Evolutionary conservation across 2,113 vertebrate genomes (phyloP).

Genomic region (Microcebus tavaratra): DNA sequence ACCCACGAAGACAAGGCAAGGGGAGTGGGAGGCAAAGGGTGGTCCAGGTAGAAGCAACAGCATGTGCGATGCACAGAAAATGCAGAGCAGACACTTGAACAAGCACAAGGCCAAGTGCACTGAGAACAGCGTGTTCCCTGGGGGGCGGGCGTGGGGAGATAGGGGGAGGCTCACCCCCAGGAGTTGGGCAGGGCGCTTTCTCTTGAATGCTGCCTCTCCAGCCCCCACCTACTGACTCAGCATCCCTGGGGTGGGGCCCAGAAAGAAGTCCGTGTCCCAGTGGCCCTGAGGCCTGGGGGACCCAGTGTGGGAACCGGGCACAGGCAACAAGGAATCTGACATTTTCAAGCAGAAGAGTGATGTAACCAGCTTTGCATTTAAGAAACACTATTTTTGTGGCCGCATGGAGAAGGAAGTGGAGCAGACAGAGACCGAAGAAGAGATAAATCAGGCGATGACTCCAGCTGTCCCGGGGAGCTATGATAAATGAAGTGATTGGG

Average conservation of each 20-base stretch:
- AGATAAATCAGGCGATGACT: constrained; percentile 48
- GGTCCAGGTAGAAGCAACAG: neutral
- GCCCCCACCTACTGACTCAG: neutral
- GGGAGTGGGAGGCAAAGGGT: neutral
- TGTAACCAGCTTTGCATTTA: neutral
- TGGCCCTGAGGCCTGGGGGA: neutral
- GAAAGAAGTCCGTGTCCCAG: neutral
- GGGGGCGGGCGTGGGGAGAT: neutral
- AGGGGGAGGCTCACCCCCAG: too few relatives aligned
- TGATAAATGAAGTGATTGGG: constrained; percentile 52
- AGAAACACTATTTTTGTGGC: constrained; percentile 12
- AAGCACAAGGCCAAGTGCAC: neutral
- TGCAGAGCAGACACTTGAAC: neutral
- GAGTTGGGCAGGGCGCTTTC: neutral
- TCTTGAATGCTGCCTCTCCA: neutral
- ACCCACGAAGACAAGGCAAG: neutral
- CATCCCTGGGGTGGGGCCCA: neutral
- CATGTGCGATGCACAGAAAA: neutral
- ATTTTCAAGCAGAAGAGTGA: neutral
- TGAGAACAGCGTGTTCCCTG: neutral
- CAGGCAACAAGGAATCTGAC: neutral
- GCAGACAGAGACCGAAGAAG: constrained; percentile 1
- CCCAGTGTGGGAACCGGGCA: neutral
- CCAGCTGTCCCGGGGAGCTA: neutral
- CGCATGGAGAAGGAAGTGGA: constrained; percentile 28